Base-by-base conservation (phyloP, 1,140 invertebrate species). In the Akabosia matsudoensis region DNA sequence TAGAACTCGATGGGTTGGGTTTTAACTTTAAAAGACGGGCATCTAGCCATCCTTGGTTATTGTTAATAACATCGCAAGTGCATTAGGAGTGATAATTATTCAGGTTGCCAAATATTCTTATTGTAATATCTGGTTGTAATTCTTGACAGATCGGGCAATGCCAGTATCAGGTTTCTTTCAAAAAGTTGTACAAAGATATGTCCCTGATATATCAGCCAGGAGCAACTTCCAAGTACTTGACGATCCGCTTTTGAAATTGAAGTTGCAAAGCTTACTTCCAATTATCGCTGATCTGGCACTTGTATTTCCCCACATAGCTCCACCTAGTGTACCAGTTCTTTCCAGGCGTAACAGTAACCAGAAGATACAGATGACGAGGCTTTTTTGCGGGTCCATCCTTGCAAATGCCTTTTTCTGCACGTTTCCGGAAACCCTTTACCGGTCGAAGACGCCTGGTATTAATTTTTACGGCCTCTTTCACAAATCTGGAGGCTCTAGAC, bases 341-440 rank as follows among this genome's bases (percentile, higher is more conserved):
- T 13, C 24, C 22, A n/a, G 14, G 54, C 14, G 24, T 13, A 3
- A 10, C 4, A 3, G 22, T 22, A 22, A 10, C 4, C 4, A 22
- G 4, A 56, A 56, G 24, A 10, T 56, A 4, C 3, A 13, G 4
- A 7, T 56, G 7, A 7, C 54, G 3, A 7, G 22, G 83, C 86
- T 91, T 67, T 96, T 98, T 87, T 90, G 95, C 71, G 90, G 93
- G 0, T 91, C 90, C 82, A 85, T 98, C 37, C 84, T 98, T 74
- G 95, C 95, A 0, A 97, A 98, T 88, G 95, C 94, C 24, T 98
- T 98, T 85, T 91, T 98, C 74, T 97, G 95, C 85, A 98, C 96
- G 74, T 98, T 95, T 87, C 94, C 95, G 7, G 87, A 91, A 76
- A n/a, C n/a, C n/a, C 86, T 93, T 89, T 52, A 94, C 97, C 30